These are phyloP conservation scores for Indicator indicator DNA, from an alignment of 2,113 vertebrate species.

Conservation along the genomic window DNA sequence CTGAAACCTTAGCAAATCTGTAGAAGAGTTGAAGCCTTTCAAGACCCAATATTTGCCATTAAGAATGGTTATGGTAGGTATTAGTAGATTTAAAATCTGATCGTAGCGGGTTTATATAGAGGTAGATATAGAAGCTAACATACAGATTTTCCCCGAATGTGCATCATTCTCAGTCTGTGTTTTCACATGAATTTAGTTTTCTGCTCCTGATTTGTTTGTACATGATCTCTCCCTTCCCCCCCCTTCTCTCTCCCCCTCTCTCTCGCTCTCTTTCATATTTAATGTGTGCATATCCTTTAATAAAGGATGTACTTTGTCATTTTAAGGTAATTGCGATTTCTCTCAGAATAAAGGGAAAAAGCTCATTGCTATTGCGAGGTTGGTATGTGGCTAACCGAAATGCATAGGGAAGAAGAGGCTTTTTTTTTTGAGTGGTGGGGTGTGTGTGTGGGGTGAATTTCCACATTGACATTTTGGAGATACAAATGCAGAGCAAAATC, in stretches of 20 bases:
- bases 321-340: constrained; percentile 76
- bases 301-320: constrained; percentile 77
- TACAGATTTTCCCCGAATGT: constrained; percentile 68
- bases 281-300: constrained; percentile 77
- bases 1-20: constrained; percentile 78
- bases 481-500: constrained; percentile 54
- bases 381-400: constrained; percentile 70
- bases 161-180: constrained; percentile 75
- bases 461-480: constrained; percentile 73
- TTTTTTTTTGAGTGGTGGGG: constrained; percentile 26
- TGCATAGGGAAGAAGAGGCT: constrained; percentile 59
- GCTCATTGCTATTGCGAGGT: constrained; percentile 68
- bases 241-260: constrained; percentile 30
- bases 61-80: constrained; percentile 99
- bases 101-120: constrained; percentile 67
- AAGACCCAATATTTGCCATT: constrained; percentile 82
- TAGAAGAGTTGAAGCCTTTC: constrained; percentile 83
- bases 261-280: constrained; percentile 69
- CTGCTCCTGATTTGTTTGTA: constrained; percentile 73
- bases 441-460: constrained; percentile 39
- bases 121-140: constrained; percentile 62
- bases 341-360: constrained; percentile 76
- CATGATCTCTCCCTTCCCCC: constrained; percentile 60
- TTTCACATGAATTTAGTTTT: constrained; percentile 79
- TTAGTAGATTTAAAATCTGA: constrained; percentile 78